These are phyloP conservation scores for Mastacembelus armatus DNA, from an alignment of 2,797 vertebrate genomes.

Conservation along the genomic window DNA sequence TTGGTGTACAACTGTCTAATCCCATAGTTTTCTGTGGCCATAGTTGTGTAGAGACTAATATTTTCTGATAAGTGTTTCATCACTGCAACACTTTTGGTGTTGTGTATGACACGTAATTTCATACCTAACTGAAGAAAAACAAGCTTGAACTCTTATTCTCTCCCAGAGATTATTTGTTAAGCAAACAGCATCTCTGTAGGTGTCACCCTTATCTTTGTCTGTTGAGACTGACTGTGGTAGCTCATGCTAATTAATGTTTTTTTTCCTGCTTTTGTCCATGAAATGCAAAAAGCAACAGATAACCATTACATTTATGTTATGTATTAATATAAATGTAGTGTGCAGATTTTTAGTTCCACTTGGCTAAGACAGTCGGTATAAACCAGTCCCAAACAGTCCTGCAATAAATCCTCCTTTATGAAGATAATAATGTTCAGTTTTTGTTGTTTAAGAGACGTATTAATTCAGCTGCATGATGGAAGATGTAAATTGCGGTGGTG, in stretches of 20 bases:
- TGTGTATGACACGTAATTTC: too few species aligned
- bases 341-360: not conserved
- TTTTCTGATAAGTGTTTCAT: not conserved
- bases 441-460: too few species aligned
- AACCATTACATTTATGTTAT: not conserved
- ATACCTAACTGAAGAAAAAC: too few species aligned
- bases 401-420: too few species aligned
- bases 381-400: not conserved
- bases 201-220: slow-evolving; percentile 43
- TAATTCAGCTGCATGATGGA: too few species aligned
- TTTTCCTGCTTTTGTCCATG: slow-evolving; percentile 17
- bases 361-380: not conserved
- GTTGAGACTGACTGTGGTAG: not conserved
- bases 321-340: not conserved
- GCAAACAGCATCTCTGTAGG: slow-evolving; percentile 32
- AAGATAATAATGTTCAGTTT: too few species aligned
- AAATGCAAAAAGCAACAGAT: slow-evolving; percentile 21
- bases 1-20: too few species aligned
- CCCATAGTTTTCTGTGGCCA: too few species aligned
- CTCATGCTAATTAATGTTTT: not conserved
- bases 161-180: not conserved
- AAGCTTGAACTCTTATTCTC: not conserved
- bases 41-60: too few species aligned
- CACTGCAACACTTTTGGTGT: not conserved
- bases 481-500: too few species aligned